phyloP scores from a whole-genome alignment of 2,888 invertebrate genomes.

The Fragum fragum region DNA sequence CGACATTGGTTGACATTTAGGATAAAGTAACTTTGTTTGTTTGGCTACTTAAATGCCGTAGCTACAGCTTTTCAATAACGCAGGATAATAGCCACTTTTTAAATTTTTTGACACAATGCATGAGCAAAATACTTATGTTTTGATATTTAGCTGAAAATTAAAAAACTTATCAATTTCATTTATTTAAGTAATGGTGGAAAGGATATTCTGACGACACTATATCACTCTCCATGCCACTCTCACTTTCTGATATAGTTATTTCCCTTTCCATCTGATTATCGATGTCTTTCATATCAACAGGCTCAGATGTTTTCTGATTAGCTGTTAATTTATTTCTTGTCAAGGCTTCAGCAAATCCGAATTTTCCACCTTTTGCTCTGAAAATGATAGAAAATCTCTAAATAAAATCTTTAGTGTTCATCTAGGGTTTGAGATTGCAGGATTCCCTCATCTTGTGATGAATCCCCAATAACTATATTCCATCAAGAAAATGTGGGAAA shows the following conservation, averaged over 20 bases:
- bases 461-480: too few relatives aligned
- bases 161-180: conserved; percentile 1
- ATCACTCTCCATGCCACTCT: conserved; percentile 57
- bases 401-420: too few relatives aligned
- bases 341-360: conserved; percentile 80
- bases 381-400: too few relatives aligned
- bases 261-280: conserved; percentile 40
- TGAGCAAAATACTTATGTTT: neutral
- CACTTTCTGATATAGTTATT: conserved; percentile 27
- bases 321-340: conserved; percentile 72
- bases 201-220: conserved; percentile 56
- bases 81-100: neutral
- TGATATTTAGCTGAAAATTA: neutral
- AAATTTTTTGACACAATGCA: too few relatives aligned
- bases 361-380: conserved; percentile 77
- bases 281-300: conserved; percentile 64
- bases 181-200: conserved; percentile 34
- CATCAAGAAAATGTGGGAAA: too few relatives aligned
- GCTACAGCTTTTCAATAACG: too few relatives aligned
- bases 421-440: too few relatives aligned
- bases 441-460: too few relatives aligned
- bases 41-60: too few relatives aligned
- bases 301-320: conserved; percentile 67
- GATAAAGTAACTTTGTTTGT: too few relatives aligned
- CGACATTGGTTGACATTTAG: too few relatives aligned